A percentile compares a stretch with the other conserved stretches of the same genome.
phyloP scores from a whole-genome alignment of 1,140 invertebrate genomes.

The Periplaneta americana region DNA sequence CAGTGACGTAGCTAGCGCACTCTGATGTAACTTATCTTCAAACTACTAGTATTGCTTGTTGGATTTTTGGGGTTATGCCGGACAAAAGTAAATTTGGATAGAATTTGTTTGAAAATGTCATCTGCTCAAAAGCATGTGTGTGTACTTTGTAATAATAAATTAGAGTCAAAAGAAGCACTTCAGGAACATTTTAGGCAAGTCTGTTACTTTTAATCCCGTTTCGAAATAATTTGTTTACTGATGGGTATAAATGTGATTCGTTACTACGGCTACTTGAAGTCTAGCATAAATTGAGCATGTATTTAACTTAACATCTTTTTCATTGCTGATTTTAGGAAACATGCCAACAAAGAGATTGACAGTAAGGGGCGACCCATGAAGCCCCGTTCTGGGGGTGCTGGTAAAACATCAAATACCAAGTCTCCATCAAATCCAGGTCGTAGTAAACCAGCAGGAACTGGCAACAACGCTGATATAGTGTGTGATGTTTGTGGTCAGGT shows the following conservation, averaged over 20 bases:
- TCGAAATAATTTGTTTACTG: neutral
- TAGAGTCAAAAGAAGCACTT: slow-evolving; percentile 43
- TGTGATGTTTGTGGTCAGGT: slow-evolving; percentile 9
- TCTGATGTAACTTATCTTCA: too few relatives aligned
- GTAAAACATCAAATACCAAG: slow-evolving; percentile 4
- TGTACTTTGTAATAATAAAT: slow-evolving; percentile 41
- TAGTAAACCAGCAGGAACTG: neutral
- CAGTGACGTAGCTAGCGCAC: too few relatives aligned
- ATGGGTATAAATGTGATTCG: too few relatives aligned
- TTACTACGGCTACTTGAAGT: too few relatives aligned
- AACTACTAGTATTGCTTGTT: too few relatives aligned
- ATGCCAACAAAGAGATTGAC: slow-evolving; percentile 47
- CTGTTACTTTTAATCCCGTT: neutral
- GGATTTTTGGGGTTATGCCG: neutral
- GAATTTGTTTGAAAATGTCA: neutral
- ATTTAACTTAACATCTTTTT: slow-evolving; percentile 8
- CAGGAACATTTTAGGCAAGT: slow-evolving; percentile 44
- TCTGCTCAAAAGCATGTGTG: slow-evolving; percentile 35
- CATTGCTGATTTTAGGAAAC: slow-evolving; percentile 34
- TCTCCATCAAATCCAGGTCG: neutral
- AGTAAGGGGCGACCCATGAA: slow-evolving; percentile 32
- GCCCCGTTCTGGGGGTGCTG: slow-evolving; percentile 9
- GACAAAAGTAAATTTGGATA: neutral
- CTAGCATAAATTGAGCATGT: neutral
- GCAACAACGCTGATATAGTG: slow-evolving; percentile 13